Conservation (phyloP, 2,113 vertebrate genomes). For the Dasypus novemcinctus region DNA sequence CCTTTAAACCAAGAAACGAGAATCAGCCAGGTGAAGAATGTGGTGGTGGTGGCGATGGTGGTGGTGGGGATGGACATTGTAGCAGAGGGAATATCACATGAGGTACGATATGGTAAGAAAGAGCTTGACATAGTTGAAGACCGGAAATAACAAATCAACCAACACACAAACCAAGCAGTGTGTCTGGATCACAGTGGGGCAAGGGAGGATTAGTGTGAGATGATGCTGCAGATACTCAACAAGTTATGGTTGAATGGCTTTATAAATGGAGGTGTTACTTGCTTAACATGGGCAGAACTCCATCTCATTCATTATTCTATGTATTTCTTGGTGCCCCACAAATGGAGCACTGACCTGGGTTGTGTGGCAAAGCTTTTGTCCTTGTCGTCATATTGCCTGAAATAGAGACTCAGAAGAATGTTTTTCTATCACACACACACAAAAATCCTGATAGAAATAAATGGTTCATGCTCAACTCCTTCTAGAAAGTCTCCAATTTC, state of each 20-base stretch:
- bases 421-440: background rate
- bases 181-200: background rate
- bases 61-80: background rate
- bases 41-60: too few relatives aligned
- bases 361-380: background rate
- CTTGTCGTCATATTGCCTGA: background rate
- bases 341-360: background rate
- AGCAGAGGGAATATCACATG: background rate
- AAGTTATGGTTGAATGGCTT: background rate
- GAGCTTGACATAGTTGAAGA: background rate
- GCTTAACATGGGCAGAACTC: background rate
- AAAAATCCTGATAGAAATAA: background rate
- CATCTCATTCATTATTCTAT: background rate
- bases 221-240: background rate
- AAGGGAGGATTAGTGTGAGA: fast-evolving
- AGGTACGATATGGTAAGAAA: background rate
- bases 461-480: background rate
- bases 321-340: background rate
- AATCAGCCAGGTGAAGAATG: background rate
- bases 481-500: background rate
- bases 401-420: background rate
- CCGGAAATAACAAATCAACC: background rate
- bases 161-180: background rate
- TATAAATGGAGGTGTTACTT: too few relatives aligned
- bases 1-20: background rate